Base-by-base conservation (phyloP, 2,113 vertebrate species). In the Gallinago media region DNA sequence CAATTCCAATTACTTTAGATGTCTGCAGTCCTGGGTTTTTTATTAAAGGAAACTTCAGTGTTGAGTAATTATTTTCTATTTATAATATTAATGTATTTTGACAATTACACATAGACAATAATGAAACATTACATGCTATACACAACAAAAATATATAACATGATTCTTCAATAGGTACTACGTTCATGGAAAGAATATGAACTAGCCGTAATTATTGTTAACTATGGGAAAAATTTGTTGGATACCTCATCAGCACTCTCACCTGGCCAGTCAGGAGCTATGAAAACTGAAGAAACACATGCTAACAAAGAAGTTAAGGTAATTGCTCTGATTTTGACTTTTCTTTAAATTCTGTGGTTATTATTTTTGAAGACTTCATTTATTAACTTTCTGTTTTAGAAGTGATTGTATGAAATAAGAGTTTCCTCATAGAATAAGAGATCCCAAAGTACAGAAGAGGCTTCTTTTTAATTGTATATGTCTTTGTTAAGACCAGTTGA, bases 141-240 rank as follows among this genome's bases (percentile, higher is more conserved):
- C 89, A 56, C 87, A 96, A 56, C 26, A 52, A 75, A 77, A 54
- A 23, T 29, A 40, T 40, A 5, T 89, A 95, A 94, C 86, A 88
- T 93, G 17, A 65, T 92, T 98, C 54, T 96, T 97, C 94, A 56
- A 90, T 95, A 99, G 99, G 97, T 98, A 17, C 97, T 99, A n/a
- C 98, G 94, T 71, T 97, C 94, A 46, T 98, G 98, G 88, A 97
- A 98, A 59, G 98, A 99, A 91, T 97, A 98, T 85, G 96, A 98
- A 26, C 87, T 98, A 96, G 99, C 99, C 61, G 91, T 98, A 77
- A 93, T 86, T 55, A 85, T 99, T 94, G 97, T 99, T 96, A 98
- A 99, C 86, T 98, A 98, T 23, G 99, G 99, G 22, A 98, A 98
- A 95, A 98, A 88, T 25, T 92, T 99, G 40, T 95, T 99, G 90